A percentile compares a stretch with the other conserved stretches of the same genome.
Conservation (phyloP, 2,113 vertebrate genomes). For the Struthidea cinerea region DNA sequence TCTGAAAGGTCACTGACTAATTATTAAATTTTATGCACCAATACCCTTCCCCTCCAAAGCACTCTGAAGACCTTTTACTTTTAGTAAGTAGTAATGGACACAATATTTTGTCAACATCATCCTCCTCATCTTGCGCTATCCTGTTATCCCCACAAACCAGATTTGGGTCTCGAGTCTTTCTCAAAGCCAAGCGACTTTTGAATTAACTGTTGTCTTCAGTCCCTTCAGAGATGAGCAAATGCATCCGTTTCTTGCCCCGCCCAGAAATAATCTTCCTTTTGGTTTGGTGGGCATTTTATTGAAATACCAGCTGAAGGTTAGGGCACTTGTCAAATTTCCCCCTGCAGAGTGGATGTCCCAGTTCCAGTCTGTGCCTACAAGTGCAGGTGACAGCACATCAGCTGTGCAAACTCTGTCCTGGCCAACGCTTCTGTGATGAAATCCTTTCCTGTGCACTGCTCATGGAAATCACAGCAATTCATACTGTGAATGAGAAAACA, state of each 20-base stretch:
- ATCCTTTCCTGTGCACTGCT: neutral
- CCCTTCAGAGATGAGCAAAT: neutral
- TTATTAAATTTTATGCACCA: neutral
- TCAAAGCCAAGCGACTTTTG: neutral
- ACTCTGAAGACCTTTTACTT: neutral
- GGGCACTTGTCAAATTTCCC: neutral
- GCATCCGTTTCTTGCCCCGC: neutral
- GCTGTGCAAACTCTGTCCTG: neutral
- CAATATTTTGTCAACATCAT: neutral
- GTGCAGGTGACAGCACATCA: neutral
- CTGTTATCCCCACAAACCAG: neutral
- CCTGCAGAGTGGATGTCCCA: neutral
- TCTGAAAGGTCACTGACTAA: slow-evolving; percentile 2
- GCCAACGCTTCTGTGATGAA: neutral
- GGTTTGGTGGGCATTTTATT: neutral
- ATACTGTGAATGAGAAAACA: neutral
- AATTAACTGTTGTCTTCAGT: neutral
- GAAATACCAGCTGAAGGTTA: neutral
- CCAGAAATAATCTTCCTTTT: neutral
- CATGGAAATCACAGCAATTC: neutral
- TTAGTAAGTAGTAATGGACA: neutral
- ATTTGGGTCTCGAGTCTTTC: neutral
- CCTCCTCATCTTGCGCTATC: neutral
- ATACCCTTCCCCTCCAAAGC: neutral
- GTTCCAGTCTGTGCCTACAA: neutral